A percentile compares a stretch with the other conserved stretches of the same genome.
These are phyloP conservation scores for Premnoplex brunnescens DNA, from an alignment of 2,797 vertebrate species.

Conservation along the genomic window DNA sequence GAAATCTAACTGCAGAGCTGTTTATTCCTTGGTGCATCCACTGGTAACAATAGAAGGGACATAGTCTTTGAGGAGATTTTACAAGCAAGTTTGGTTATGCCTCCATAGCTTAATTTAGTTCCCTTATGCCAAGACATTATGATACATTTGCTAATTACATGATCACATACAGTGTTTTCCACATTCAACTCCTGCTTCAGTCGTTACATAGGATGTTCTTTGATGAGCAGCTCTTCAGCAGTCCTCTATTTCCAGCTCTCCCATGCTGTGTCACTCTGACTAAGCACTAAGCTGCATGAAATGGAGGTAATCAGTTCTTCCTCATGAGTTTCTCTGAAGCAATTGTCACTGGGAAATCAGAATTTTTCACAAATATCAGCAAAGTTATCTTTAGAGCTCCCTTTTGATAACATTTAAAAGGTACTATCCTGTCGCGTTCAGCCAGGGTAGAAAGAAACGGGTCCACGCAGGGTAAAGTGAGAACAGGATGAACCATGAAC, in stretches of 20 bases:
- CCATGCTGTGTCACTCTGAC: neutral
- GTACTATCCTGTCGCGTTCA: too few species aligned
- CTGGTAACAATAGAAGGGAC: neutral
- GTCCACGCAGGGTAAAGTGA: too few species aligned
- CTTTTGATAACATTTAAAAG: neutral
- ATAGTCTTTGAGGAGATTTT: neutral
- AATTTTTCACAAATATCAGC: neutral
- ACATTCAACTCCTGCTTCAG: neutral
- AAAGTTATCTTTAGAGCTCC: neutral
- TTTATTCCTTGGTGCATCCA: neutral
- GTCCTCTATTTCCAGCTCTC: neutral
- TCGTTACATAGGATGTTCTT: neutral
- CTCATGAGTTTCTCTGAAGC: neutral
- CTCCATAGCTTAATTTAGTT: conserved; percentile 7
- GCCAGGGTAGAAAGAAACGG: too few species aligned
- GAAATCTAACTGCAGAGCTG: neutral
- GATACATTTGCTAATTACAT: conserved; percentile 6
- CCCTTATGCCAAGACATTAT: neutral
- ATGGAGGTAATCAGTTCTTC: neutral
- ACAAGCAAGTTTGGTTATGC: neutral
- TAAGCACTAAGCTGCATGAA: neutral
- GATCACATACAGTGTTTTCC: neutral
- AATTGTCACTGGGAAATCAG: accelerated
- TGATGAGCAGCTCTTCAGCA: neutral
- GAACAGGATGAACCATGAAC: too few species aligned